phyloP scores from a whole-genome alignment of 2,797 vertebrate genomes.

The Paedocypris micromegethes region DNA sequence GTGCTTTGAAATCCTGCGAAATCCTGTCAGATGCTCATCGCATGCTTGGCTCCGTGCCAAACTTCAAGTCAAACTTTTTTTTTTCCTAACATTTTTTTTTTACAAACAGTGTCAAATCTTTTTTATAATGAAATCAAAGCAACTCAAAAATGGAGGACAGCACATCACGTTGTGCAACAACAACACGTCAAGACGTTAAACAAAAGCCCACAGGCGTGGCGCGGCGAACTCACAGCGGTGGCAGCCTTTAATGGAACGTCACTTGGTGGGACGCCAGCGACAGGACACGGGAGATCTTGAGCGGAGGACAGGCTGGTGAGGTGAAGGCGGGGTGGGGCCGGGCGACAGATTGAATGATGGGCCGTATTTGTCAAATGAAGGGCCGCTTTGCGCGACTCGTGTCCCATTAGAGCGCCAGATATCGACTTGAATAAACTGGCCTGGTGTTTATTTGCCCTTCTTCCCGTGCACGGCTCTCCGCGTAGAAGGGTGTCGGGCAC shows the following conservation, averaged over 20 bases:
- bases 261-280: background rate
- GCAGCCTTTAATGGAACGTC: slow-evolving; percentile 10
- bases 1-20: too few species aligned
- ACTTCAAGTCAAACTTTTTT: too few species aligned
- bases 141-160: too few species aligned
- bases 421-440: slow-evolving; percentile 22
- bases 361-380: slow-evolving; percentile 46
- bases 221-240: slow-evolving; percentile 12
- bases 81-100: too few species aligned
- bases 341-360: slow-evolving; percentile 20
- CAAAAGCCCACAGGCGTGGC: background rate
- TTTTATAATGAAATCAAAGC: too few species aligned
- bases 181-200: background rate
- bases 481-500: slow-evolving; percentile 38
- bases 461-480: slow-evolving; percentile 7
- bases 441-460: slow-evolving; percentile 31
- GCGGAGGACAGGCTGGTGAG: background rate
- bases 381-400: slow-evolving; percentile 13
- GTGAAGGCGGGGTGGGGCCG: background rate
- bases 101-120: too few species aligned
- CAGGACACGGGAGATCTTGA: slow-evolving; percentile 3
- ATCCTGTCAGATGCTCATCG: too few species aligned
- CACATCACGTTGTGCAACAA: too few species aligned
- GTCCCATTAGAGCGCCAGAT: slow-evolving; percentile 40
- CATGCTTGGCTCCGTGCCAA: too few species aligned